Evolutionary conservation across 2,888 invertebrate species (phyloP).

Genomic region (Abrostola triplasia): DNA sequence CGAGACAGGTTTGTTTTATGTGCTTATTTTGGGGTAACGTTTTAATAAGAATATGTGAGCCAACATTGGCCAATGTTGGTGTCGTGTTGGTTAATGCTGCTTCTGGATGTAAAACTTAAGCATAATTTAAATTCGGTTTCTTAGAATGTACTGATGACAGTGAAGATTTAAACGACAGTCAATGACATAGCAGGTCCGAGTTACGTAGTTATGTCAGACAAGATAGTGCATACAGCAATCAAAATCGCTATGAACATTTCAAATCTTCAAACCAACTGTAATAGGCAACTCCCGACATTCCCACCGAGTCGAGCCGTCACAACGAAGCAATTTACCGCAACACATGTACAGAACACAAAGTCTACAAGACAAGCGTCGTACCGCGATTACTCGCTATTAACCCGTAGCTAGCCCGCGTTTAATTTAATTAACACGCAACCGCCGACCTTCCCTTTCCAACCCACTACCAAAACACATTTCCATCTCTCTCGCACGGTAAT

Average conservation of each 20-base stretch:
- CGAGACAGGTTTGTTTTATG: neutral
- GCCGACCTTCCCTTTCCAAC: constrained; percentile 43
- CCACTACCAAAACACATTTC: constrained; percentile 4
- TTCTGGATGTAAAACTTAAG: neutral
- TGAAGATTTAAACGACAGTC: too few species aligned
- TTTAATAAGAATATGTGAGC: constrained; percentile 30
- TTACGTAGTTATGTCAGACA: too few species aligned
- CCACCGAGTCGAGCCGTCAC: constrained; percentile 27
- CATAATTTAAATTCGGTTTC: too few species aligned
- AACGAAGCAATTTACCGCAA: constrained; percentile 53
- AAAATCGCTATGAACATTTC: constrained; percentile 1
- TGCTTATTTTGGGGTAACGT: constrained; percentile 32
- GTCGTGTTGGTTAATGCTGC: neutral
- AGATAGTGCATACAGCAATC: neutral
- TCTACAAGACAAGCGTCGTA: constrained; percentile 59
- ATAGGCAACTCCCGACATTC: constrained; percentile 16
- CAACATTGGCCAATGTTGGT: neutral
- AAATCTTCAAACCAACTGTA: neutral
- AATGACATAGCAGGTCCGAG: too few species aligned
- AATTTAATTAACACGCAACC: constrained; percentile 66
- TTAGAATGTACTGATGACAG: too few species aligned
- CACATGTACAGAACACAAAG: constrained; percentile 55
- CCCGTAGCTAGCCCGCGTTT: constrained; percentile 63
- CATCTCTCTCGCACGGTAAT: constrained; percentile 57
- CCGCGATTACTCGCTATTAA: constrained; percentile 66